Conservation (phyloP, 2,888 invertebrate species). For the Leptopterna dolabrata region DNA sequence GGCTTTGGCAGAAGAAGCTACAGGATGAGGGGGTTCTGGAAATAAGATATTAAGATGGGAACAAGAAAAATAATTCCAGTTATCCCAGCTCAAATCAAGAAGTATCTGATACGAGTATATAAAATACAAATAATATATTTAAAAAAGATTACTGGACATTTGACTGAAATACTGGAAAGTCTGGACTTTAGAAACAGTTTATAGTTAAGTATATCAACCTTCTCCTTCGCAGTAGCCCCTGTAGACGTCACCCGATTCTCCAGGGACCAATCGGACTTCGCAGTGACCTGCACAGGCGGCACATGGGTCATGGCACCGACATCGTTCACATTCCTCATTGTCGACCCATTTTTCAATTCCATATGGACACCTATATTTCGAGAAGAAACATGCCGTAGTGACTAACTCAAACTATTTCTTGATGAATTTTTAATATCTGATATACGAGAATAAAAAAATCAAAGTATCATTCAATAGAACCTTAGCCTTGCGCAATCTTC, state of each 20-base stretch:
- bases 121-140: no score
- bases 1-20: neutral
- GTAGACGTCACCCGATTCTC: slow-evolving; percentile 67
- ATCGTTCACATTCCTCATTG: slow-evolving; percentile 76
- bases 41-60: no score
- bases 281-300: slow-evolving; percentile 58
- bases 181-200: no score
- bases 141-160: neutral
- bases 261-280: slow-evolving; percentile 71
- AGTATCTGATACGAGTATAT: no score
- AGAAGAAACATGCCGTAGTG: no score
- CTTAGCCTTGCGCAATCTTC: slow-evolving; percentile 71
- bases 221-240: slow-evolving; percentile 75
- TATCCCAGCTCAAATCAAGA: no score
- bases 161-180: neutral
- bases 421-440: no score
- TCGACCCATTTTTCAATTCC: slow-evolving; percentile 76
- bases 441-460: no score
- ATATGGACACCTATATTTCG: slow-evolving; percentile 75
- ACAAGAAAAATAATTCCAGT: no score
- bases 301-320: slow-evolving; percentile 83
- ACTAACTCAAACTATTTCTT: no score
- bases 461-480: neutral
- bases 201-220: slow-evolving; percentile 65
- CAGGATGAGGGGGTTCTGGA: slow-evolving; percentile 2